Base-by-base conservation (phyloP, 2,888 invertebrate species). In the Vesta saturnalis region DNA sequence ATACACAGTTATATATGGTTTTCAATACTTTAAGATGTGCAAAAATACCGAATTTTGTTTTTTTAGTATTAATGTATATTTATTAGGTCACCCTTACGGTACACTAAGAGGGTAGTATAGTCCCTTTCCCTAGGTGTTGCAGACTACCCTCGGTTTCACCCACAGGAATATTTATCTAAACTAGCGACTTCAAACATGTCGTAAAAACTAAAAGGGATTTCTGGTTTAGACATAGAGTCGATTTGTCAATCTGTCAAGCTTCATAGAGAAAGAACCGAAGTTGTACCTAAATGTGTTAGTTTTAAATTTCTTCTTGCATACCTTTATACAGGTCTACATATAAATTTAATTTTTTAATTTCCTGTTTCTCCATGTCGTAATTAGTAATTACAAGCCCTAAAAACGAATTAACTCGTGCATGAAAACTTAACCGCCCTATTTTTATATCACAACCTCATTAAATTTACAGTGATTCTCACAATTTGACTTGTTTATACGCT, bases 161-260 rank as follows among this genome's bases (percentile, higher is more conserved):
- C 60, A 35, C 54, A 8, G 56, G 59, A 64, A 68, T 68, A 68
- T 68, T 68, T 68, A 55, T 69, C 69, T 68, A 70, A 73, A 69
- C 74, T 72, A 66, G 70, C 72, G 70, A 60, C 74, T 73, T 72
- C 67, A 74, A 74, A 73, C 74, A 73, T 71, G 61, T 70, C 72
- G 70, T 76, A 76, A 76, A 76, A 74, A 74, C 72, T 74, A 73
- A 76, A 76, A 76, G 74, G 70, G 56, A 71, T 69, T 64, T 70
- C 74, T 71, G 62, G 72, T 73, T 69, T 57, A 64, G 62, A 61
- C 60, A 61, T 69, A 19, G 61, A 57, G 71, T 58, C 73, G 65
- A 76, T 76, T 76, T 74, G 76, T 76, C 76, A 76, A 74, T 64
- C 73, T 74, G 76, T 74, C 76, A 73, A 23, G 58, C 52, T 58